Conservation (phyloP, 2,888 invertebrate genomes). For the Cancer borealis region DNA sequence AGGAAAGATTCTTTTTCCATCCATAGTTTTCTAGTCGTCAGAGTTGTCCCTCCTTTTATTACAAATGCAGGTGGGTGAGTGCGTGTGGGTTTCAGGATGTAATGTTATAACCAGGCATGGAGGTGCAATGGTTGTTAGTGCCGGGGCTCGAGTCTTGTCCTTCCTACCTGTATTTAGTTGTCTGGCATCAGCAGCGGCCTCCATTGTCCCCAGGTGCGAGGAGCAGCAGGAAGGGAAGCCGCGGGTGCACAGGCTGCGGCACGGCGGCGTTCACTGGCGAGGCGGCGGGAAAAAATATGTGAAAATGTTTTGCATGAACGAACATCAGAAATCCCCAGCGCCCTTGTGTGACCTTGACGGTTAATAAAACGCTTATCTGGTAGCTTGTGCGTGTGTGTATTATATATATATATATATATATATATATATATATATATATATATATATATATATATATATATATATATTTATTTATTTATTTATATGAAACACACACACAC, state of each 20-base stretch:
- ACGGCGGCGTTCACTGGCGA: background rate
- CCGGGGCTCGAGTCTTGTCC: background rate
- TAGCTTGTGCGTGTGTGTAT: background rate
- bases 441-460: no score
- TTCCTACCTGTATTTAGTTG: conserved; percentile 2
- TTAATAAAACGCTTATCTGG: conserved; percentile 3
- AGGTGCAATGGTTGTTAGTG: background rate
- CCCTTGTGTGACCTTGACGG: conserved; percentile 32
- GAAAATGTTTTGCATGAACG: conserved; percentile 43
- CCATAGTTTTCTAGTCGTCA: background rate
- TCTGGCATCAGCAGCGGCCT: background rate
- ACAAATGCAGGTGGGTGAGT: background rate
- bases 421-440: background rate
- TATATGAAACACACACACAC: no score
- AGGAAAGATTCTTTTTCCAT: background rate
- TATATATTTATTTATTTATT: no score
- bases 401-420: background rate
- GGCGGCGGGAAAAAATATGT: background rate
- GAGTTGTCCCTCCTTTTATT: background rate
- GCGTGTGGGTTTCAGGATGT: background rate
- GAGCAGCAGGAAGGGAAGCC: background rate
- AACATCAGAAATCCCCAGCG: conserved; percentile 22
- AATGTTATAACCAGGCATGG: background rate
- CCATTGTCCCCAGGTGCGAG: background rate
- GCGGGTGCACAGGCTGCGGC: background rate